Conservation (phyloP, 2,888 invertebrate species). For the Apomyelois bistriatella region DNA sequence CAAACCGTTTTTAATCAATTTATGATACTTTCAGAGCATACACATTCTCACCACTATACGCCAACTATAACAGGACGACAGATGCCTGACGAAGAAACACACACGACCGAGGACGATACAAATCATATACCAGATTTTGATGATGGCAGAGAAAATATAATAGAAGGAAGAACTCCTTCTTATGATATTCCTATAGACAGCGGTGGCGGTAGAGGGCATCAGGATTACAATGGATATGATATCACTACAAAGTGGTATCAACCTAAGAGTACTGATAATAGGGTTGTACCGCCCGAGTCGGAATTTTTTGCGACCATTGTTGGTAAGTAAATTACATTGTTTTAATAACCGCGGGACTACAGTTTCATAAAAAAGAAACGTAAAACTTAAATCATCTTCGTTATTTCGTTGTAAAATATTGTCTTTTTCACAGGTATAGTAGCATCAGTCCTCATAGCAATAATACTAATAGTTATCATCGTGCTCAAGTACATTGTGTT, state of each 20-base stretch:
- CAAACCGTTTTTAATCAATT: too few species aligned
- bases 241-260: constrained; percentile 72
- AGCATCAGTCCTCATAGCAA: constrained; percentile 93
- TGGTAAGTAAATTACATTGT: constrained; percentile 57
- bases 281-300: constrained; percentile 69
- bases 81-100: constrained; percentile 52
- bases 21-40: constrained; percentile 57
- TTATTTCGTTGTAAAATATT: too few species aligned
- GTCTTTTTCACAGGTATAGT: constrained; percentile 81
- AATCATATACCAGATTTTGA: constrained; percentile 66
- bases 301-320: constrained; percentile 74
- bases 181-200: constrained; percentile 55
- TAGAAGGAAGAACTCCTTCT: constrained; percentile 55
- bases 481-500: constrained; percentile 92
- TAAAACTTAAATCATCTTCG: too few species aligned
- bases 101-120: constrained; percentile 73
- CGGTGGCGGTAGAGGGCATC: constrained; percentile 51
- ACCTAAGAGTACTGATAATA: constrained; percentile 68
- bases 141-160: constrained; percentile 49
- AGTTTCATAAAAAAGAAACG: too few species aligned
- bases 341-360: neutral
- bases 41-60: constrained; percentile 56
- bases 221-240: constrained; percentile 68
- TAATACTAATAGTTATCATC: constrained; percentile 93
- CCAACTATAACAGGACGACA: constrained; percentile 53